Conservation (phyloP, 2,888 invertebrate genomes). For the Euplagia quadripunctaria region DNA sequence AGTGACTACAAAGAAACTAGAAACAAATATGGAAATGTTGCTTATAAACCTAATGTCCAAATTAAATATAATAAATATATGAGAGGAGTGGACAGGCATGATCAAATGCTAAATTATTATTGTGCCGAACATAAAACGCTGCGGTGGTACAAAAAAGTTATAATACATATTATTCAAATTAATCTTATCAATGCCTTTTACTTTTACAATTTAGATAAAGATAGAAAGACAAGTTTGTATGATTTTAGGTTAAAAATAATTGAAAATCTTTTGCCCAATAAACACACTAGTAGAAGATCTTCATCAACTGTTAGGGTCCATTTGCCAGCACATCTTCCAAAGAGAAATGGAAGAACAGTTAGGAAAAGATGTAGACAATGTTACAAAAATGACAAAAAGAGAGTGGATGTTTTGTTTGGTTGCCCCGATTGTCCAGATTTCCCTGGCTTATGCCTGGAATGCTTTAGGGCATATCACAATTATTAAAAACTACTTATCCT, state of each 20-base stretch:
- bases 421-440: slow-evolving; percentile 33
- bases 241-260: neutral
- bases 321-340: too few relatives aligned
- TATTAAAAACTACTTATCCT: neutral
- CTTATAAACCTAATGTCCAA: too few relatives aligned
- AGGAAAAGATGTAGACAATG: slow-evolving; percentile 35
- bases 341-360: neutral
- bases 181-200: slow-evolving; percentile 24
- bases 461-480: slow-evolving; percentile 1
- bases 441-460: slow-evolving; percentile 30
- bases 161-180: slow-evolving; percentile 29
- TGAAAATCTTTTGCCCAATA: too few relatives aligned
- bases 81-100: slow-evolving; percentile 21
- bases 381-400: slow-evolving; percentile 26
- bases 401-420: slow-evolving; percentile 29
- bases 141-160: slow-evolving; percentile 24
- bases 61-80: slow-evolving; percentile 14
- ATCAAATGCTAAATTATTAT: slow-evolving; percentile 24
- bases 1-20: too few relatives aligned
- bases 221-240: neutral
- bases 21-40: too few relatives aligned
- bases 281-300: too few relatives aligned
- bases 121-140: slow-evolving; percentile 23
- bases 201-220: slow-evolving; percentile 6
- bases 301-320: too few relatives aligned